Percentiles rank a stretch among this genome's conserved stretches.
These are phyloP conservation scores for Drosophila eohydei DNA, from an alignment of 2,888 invertebrate species.

Conservation along the genomic window DNA sequence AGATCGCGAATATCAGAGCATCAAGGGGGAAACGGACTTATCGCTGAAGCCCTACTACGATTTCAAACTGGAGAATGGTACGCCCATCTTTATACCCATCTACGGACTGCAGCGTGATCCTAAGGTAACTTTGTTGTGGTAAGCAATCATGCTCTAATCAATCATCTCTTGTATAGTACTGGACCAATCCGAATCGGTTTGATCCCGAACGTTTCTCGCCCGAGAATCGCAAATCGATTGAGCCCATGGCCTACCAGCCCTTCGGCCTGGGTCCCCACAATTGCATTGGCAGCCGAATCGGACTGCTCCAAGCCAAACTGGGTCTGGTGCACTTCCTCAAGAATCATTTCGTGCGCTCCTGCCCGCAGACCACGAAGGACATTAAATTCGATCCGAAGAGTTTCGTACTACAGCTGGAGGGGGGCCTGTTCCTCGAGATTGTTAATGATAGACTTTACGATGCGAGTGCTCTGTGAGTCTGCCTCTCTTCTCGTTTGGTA, in stretches of 20 bases:
- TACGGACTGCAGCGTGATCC: conserved; percentile 83
- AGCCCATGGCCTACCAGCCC: conserved; percentile 78
- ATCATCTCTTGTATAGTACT: conserved; percentile 65
- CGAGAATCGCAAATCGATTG: conserved; percentile 72
- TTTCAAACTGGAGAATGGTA: conserved; percentile 75
- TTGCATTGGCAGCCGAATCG: conserved; percentile 84
- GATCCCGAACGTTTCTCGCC: conserved; percentile 83
- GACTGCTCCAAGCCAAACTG: conserved; percentile 79
- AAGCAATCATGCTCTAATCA: not conserved
- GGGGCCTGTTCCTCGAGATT: conserved; percentile 75
- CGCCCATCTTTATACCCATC: conserved; percentile 82
- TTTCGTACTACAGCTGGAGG: conserved; percentile 72
- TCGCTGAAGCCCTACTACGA: conserved; percentile 81
- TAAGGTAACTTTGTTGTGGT: conserved; percentile 65
- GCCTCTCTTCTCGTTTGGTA: not conserved
- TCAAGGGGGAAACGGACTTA: conserved; percentile 55
- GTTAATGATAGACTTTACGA: conserved; percentile 78
- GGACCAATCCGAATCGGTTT: conserved; percentile 81
- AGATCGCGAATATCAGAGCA: conserved; percentile 79
- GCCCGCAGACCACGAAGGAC: conserved; percentile 62
- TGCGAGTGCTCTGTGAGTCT: not conserved
- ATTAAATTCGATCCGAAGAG: conserved; percentile 79
- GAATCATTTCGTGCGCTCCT: conserved; percentile 78
- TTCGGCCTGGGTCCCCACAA: conserved; percentile 83
- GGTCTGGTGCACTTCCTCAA: conserved; percentile 82